These are phyloP conservation scores for Lucinisca nassula DNA, from an alignment of 2,888 invertebrate species.

Conservation along the genomic window DNA sequence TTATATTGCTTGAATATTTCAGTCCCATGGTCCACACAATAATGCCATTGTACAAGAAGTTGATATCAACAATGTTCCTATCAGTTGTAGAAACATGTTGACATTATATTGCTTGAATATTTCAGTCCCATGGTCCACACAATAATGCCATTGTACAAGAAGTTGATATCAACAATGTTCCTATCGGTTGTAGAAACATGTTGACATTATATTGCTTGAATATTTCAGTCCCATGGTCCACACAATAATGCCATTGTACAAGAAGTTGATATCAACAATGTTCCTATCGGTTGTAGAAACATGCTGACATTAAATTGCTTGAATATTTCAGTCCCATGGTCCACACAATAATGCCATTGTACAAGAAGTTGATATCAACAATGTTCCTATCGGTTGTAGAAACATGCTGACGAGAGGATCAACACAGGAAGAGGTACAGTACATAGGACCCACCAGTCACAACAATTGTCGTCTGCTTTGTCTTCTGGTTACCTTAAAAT, in stretches of 20 bases:
- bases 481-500: too few species aligned
- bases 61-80: slow-evolving; percentile 90
- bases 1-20: too few species aligned
- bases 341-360: slow-evolving; percentile 85
- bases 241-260: slow-evolving; percentile 87
- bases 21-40: slow-evolving; percentile 43
- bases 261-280: slow-evolving; percentile 91
- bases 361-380: slow-evolving; percentile 90
- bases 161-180: slow-evolving; percentile 90
- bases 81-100: slow-evolving; percentile 90
- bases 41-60: slow-evolving; percentile 89
- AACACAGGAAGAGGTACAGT: slow-evolving; percentile 90
- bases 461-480: too few species aligned
- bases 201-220: too few species aligned
- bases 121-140: slow-evolving; percentile 42
- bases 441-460: too few species aligned
- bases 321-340: slow-evolving; percentile 26
- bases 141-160: slow-evolving; percentile 88
- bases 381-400: slow-evolving; percentile 90
- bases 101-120: too few species aligned
- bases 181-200: slow-evolving; percentile 90
- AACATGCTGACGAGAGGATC: slow-evolving; percentile 90
- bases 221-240: slow-evolving; percentile 34
- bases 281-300: slow-evolving; percentile 90
- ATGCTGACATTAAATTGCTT: slow-evolving; percentile 89